A percentile compares a stretch with the other conserved stretches of the same genome.
phyloP scores from a whole-genome alignment of 1,140 invertebrate genomes.

The Drosophila nasuta region DNA sequence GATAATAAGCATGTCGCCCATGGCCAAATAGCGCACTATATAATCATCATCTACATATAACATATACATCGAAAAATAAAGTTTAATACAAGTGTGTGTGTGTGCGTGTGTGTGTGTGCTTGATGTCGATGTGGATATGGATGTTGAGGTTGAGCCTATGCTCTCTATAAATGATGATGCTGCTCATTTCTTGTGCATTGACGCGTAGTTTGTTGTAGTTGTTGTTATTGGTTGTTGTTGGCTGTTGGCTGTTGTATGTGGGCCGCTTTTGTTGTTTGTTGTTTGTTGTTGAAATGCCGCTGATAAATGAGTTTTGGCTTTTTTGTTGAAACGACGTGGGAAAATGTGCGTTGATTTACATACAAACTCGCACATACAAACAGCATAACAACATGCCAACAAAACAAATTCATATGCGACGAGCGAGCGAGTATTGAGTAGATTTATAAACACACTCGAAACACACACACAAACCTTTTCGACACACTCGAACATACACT shows the following conservation, averaged over 20 bases:
- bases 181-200: constrained; percentile 74
- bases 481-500: constrained; percentile 13
- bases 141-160: constrained; percentile 28
- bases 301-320: constrained; percentile 76
- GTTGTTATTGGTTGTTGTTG: constrained; percentile 8
- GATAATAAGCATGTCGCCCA: constrained; percentile 58
- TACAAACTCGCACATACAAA: constrained; percentile 38
- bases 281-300: constrained; percentile 67
- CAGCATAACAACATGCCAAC: background rate
- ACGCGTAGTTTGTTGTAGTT: constrained; percentile 40
- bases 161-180: constrained; percentile 72
- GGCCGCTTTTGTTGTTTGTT: constrained; percentile 62
- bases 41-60: constrained; percentile 44
- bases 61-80: constrained; percentile 15
- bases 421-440: background rate
- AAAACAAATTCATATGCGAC: background rate
- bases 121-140: constrained; percentile 6
- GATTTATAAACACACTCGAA: constrained; percentile 25
- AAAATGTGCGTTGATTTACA: constrained; percentile 76
- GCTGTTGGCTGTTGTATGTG: constrained; percentile 36
- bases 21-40: constrained; percentile 56
- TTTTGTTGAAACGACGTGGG: constrained; percentile 74
- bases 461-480: constrained; percentile 6
- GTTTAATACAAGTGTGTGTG: background rate
- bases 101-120: background rate